Evolutionary conservation across 2,888 invertebrate genomes (phyloP).

Genomic region (Epinotia demarniana): DNA sequence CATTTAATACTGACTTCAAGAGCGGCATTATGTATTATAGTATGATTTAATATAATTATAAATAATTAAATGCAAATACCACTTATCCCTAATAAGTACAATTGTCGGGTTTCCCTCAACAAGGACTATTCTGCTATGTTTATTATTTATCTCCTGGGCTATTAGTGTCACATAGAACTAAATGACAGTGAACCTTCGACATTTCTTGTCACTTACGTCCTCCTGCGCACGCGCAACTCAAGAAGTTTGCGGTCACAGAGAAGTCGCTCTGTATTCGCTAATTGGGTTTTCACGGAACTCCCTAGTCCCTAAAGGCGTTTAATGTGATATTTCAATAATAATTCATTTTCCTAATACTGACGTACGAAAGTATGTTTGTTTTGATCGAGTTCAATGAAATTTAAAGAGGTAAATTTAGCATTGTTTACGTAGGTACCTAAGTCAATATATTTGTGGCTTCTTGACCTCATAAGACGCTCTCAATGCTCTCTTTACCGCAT

Average conservation of each 20-base stretch:
- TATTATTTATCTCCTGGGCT: conserved; percentile 20
- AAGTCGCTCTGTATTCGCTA: conserved; percentile 7
- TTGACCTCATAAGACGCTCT: no score
- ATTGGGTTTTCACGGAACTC: conserved; percentile 39
- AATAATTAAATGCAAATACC: conserved; percentile 25
- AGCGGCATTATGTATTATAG: no score
- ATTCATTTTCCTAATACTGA: conserved; percentile 11
- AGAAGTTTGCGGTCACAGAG: conserved; percentile 28
- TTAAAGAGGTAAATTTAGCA: neutral
- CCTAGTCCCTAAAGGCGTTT: conserved; percentile 6
- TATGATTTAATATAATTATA: neutral
- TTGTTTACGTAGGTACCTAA: no score
- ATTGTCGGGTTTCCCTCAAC: conserved; percentile 19
- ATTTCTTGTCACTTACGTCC: neutral
- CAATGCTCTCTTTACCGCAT: no score
- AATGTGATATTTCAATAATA: neutral
- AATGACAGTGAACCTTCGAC: neutral
- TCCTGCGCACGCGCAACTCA: neutral
- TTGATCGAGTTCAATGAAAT: conserved; percentile 5
- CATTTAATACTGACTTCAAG: no score
- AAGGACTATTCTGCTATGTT: conserved; percentile 6
- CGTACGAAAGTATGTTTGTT: conserved; percentile 1
- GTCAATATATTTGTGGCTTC: no score
- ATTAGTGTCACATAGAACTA: neutral
- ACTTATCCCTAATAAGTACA: conserved; percentile 31